A percentile compares a stretch with the other conserved stretches of the same genome.
These are phyloP conservation scores for Ctenopoma kingsleyae DNA, from an alignment of 2,797 vertebrate species.

Conservation along the genomic window DNA sequence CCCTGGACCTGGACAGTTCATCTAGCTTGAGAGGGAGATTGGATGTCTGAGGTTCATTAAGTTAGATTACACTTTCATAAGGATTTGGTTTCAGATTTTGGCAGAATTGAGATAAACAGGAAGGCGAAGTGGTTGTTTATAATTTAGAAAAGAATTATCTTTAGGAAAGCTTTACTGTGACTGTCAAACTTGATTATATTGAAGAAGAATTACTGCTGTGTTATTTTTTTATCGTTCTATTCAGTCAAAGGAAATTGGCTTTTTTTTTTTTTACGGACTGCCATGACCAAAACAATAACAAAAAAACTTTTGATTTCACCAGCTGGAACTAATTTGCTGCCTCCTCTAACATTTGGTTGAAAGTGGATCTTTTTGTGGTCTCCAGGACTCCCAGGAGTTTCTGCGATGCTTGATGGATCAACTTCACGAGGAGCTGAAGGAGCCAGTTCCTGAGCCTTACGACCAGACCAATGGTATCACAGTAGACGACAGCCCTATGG, in stretches of 20 bases:
- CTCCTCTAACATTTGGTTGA: conserved; percentile 11
- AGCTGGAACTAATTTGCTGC: conserved; percentile 13
- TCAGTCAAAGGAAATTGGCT: conserved; percentile 9
- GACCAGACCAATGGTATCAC: conserved; percentile 81
- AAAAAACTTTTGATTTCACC: not conserved
- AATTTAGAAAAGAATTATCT: conserved; percentile 28
- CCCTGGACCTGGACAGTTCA: conserved; percentile 55
- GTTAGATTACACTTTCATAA: conserved; percentile 64
- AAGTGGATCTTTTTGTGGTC: not conserved
- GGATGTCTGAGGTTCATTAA: conserved; percentile 60
- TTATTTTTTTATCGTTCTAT: conserved; percentile 5
- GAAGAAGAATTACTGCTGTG: conserved; percentile 6
- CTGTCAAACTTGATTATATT: conserved; percentile 35
- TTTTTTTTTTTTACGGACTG: not conserved
- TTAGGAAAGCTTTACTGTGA: conserved; percentile 31
- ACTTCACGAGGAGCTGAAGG: conserved; percentile 97
- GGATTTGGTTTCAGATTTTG: conserved; percentile 53
- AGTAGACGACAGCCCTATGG: conserved; percentile 83
- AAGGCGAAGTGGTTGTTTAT: conserved; percentile 34
- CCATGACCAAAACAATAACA: conserved; percentile 1
- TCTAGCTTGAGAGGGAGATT: conserved; percentile 54
- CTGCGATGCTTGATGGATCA: conserved; percentile 98
- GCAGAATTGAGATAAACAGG: conserved; percentile 46
- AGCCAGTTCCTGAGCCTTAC: conserved; percentile 87
- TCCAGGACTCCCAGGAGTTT: conserved; percentile 98